Evolutionary conservation across 2,888 invertebrate species (phyloP).

Genomic region (Herminia tarsipennalis): DNA sequence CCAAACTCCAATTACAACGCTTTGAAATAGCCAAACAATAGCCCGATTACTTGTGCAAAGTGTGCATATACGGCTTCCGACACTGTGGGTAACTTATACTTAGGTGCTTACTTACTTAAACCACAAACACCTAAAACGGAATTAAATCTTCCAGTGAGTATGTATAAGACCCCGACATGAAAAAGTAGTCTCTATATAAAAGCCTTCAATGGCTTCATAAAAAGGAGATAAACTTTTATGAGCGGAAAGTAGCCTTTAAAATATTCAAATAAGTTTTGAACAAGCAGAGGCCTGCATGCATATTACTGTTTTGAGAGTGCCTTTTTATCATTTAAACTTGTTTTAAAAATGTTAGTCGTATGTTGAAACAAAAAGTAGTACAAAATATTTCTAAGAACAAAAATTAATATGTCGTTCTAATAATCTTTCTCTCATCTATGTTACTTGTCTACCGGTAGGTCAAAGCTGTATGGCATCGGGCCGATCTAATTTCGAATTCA

Average conservation of each 20-base stretch:
- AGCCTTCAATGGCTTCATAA: conserved; percentile 35
- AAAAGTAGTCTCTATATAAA: conserved; percentile 24
- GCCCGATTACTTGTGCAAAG: background rate
- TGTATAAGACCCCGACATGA: conserved; percentile 18
- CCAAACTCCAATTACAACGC: background rate
- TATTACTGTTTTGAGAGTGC: conserved; percentile 22
- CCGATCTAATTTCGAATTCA: conserved; percentile 39
- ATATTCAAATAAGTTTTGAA: conserved; percentile 44
- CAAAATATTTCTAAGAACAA: too few relatives aligned
- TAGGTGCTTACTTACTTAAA: background rate
- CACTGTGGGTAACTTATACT: background rate
- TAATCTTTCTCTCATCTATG: too few relatives aligned
- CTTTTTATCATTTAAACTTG: conserved; percentile 9
- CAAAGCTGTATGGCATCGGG: background rate
- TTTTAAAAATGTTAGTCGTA: conserved; percentile 2
- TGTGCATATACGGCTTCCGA: background rate
- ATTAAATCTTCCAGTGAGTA: conserved; percentile 16
- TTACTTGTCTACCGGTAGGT: background rate
- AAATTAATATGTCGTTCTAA: too few relatives aligned
- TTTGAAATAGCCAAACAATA: background rate
- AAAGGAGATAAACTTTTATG: conserved; percentile 43
- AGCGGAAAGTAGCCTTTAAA: conserved; percentile 38
- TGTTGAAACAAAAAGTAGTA: too few relatives aligned
- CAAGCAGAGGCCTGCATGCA: conserved; percentile 26
- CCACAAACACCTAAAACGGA: conserved; percentile 1